phyloP scores from a whole-genome alignment of 2,113 vertebrate species.

The Struthio camelus region DNA sequence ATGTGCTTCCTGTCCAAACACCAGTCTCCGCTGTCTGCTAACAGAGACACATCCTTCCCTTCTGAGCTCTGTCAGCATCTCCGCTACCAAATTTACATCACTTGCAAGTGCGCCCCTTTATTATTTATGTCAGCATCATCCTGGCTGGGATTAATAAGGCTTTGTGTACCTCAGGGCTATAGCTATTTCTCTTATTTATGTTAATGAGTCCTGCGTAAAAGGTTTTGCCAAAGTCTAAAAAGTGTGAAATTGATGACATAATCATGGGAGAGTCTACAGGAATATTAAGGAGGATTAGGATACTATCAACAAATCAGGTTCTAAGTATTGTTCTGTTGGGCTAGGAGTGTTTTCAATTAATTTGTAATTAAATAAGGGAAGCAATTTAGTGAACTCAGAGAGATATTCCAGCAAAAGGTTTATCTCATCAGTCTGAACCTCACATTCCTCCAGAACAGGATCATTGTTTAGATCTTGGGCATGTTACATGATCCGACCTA shows the following conservation, averaged over 20 bases:
- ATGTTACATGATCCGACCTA: conserved; percentile 77
- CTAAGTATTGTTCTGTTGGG: conserved; percentile 70
- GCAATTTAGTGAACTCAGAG: conserved; percentile 76
- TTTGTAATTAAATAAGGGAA: conserved; percentile 86
- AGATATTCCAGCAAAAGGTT: conserved; percentile 75
- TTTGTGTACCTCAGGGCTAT: background rate
- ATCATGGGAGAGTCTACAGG: conserved; percentile 58
- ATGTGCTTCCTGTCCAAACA: background rate
- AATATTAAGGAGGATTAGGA: conserved; percentile 76
- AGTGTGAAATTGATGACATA: conserved; percentile 76
- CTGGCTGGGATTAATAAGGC: background rate
- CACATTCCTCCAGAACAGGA: conserved; percentile 78
- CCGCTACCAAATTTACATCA: background rate
- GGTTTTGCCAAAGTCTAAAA: conserved; percentile 39
- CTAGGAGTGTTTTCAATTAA: conserved; percentile 84
- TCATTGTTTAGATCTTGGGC: conserved; percentile 81
- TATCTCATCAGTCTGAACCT: conserved; percentile 81
- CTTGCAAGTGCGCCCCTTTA: background rate
- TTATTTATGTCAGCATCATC: background rate
- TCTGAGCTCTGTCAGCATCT: background rate
- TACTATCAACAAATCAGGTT: conserved; percentile 79
- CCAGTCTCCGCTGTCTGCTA: background rate
- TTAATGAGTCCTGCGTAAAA: conserved; percentile 27
- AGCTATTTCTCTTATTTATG: conserved; percentile 17
- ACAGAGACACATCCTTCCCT: background rate